Evolutionary conservation across 2,888 invertebrate genomes (phyloP), one percentile per base, ranked within the genome.

Genomic region (Eupithecia inturbata): DNA sequence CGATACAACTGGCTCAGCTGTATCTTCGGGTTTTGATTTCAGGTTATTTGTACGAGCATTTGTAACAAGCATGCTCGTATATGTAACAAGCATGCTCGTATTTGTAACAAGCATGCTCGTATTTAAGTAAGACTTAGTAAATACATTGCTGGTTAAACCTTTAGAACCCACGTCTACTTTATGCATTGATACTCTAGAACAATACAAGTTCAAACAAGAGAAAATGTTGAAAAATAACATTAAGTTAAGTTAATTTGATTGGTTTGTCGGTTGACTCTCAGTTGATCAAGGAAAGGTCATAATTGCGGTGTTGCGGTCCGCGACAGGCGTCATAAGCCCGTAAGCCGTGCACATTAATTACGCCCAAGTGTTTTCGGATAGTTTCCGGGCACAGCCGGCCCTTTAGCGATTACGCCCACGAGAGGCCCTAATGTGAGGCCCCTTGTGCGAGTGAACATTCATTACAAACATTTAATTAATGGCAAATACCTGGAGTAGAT

Each of bases 291-390:
- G 64, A 68, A 41, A 68, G 71, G 71, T 68, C 57, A 66, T 68
- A 75, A 72, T 67, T 62, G 71, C 22, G 62, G 69, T 60, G 12
- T 68, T 70, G 49, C 62, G 64, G 45, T 49, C 71, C 70, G 68
- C 72, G 68, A 70, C 64, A 64, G 72, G 73, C 74, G 80, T 80
- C 81, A 80, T 83, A 83, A 81, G 76, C 75, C 76, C 76, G 76
- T 79, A 81, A 76, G 78, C 75, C 73, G 57, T 63, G 72, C 82
- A 82, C 84, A 82, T 86, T 85, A 87, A 87, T 85, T 84, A 87
- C 81, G 73, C 72, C 76, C 72, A 82, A 85, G 84, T 84, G 83
- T 84, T 84, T 81, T 82, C 79, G 83, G 81, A 85, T 85, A 79
- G 78, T 75, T 79, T 67, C 49, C 64, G 57, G 71, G 67, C 67